These are phyloP conservation scores for Danio choprae DNA, from an alignment of 2,797 vertebrate genomes.

Conservation along the genomic window DNA sequence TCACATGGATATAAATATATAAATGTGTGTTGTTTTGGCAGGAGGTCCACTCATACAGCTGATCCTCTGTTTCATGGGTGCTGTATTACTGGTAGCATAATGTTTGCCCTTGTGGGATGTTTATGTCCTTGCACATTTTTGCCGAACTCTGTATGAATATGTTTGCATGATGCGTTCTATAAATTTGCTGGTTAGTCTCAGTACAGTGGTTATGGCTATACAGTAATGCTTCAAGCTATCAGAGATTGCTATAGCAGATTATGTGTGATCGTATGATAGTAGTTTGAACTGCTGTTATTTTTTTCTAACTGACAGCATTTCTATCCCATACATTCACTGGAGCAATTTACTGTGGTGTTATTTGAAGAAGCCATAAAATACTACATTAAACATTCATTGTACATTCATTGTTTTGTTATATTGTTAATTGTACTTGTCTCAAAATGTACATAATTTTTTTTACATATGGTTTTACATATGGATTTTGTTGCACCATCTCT, in stretches of 20 bases:
- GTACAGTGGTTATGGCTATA: neutral
- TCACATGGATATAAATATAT: slow-evolving; percentile 21
- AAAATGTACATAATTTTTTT: no score
- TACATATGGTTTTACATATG: no score
- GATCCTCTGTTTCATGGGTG: slow-evolving; percentile 68
- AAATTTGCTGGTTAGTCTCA: neutral
- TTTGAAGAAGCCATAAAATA: neutral
- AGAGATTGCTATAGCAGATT: neutral
- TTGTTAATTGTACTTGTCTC: no score
- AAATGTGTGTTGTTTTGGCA: slow-evolving; percentile 72
- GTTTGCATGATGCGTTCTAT: slow-evolving; percentile 38
- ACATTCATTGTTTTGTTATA: no score
- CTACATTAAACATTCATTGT: no score
- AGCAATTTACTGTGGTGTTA: neutral
- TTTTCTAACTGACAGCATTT: neutral
- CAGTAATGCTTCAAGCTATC: neutral
- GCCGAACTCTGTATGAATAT: neutral
- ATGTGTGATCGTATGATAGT: neutral
- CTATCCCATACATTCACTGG: neutral
- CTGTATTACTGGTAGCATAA: slow-evolving; percentile 67
- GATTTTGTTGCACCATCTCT: no score
- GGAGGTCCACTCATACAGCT: slow-evolving; percentile 65
- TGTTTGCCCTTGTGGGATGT: slow-evolving; percentile 60
- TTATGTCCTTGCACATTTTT: slow-evolving; percentile 10
- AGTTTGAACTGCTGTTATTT: neutral